Base-by-base conservation (phyloP, 1,140 invertebrate genomes). In the Cyrtorhinus lividipennis region DNA sequence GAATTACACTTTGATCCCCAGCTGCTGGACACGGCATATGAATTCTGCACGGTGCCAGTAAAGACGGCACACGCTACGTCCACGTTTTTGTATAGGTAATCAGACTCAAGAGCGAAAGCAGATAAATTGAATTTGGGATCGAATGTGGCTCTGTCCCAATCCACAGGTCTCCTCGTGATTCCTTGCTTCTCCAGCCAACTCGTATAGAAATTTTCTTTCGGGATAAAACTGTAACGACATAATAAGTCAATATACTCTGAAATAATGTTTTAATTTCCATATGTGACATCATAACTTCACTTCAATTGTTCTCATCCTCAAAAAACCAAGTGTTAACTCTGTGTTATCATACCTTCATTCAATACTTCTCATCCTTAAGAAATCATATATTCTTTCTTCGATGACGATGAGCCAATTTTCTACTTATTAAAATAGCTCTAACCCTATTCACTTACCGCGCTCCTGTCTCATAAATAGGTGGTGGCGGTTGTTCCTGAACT, bases 1-100 rank as follows among this genome's bases (percentile, higher is more conserved):
- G 73, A 73, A 70, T 74, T 72, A 71, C 73, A 74, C 73, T 74
- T 74, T 72, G 72, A 72, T 65, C 73, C 73, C 61, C 22, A 73
- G 69, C 12, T 24, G 23, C 62, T 60, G 66, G 45, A 57, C 62
- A 59, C 60, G n/a, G 62, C 18, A 46, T 59, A 56, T 22, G 48
- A n/a, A 12, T 38, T 56, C 22, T 58, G 22, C 15, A 13, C 20
- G 45, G 58, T 56, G 2, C 12, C 15, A 1, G 3, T 61, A 48
- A n/a, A 27, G 2, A 26, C 15, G 13, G 26, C 5, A 56, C 45
- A 45, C 30, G 27, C 18, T 10, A 26, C 24, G 23, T 56, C 46
- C 27, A 30, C 30, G 15, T 27, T 57, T 58, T 20, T 38, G 56
- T 2, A 56, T 45, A 44, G 25, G 18, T n/a, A n/a, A 45, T 26